Evolutionary conservation across 2,888 invertebrate genomes (phyloP), one percentile per base, ranked within the genome.

Genomic region (Leptothorax acervorum): DNA sequence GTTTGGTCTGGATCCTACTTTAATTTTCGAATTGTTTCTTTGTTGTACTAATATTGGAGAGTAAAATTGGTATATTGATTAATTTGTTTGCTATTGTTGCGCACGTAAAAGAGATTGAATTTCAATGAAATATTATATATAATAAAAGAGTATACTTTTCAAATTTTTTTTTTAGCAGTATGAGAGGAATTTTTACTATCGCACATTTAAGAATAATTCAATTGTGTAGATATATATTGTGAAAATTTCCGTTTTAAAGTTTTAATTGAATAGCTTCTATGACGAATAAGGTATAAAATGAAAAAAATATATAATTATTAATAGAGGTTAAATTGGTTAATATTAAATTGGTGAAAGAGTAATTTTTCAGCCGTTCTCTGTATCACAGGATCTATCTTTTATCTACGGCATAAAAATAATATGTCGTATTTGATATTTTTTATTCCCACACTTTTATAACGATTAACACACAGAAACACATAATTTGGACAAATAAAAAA

Each of bases 391-490:
- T 70, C n/a, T 57, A 18, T 35, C 18, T 57, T 63, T 68, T 79
- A 70, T 39, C 18, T 79, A 70, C 48, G 48, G 48, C 60, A 79
- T 35, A 79, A 70, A 60, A 81, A 39, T 70, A 39, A 71, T 48
- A 71, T 48, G 8, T 60, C 15, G 57, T 71, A 60, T 48, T 70
- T 79, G 45, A 23, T 35, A 79, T 66, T 15, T 81, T 81, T 81
- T 81, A 81, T 81, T 81, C 71, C 1, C 71, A 81, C 48, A 81
- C 18, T 81, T 81, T 81, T 81, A 79, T 79, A 70, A 79, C 55
- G 76, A 55, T 70, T 79, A 48, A 81, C 79, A 81, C 79, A 71
- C 18, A 81, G 71, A 71, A 71, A 81, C 71, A 81, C 18, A 71
- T 81, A 71, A 71, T 81, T 81, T 62, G 39, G 39, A 81, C 39